Conservation (phyloP, 2,797 vertebrate species). For the Typhlichthys subterraneus region DNA sequence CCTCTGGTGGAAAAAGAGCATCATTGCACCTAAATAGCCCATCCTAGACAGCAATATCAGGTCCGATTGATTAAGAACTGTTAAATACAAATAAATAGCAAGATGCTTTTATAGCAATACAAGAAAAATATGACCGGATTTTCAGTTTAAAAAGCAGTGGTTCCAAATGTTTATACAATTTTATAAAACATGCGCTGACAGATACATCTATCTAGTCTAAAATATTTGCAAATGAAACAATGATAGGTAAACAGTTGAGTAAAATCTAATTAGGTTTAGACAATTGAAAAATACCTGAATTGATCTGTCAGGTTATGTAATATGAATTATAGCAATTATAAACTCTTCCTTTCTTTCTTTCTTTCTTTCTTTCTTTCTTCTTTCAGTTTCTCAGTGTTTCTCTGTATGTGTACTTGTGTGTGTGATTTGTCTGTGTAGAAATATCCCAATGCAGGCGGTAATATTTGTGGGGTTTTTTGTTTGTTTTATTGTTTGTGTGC, state of each 20-base stretch:
- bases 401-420: too few species aligned
- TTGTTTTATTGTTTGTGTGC: neutral
- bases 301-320: conserved; percentile 10
- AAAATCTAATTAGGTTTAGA: conserved; percentile 18
- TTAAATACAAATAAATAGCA: conserved; percentile 7
- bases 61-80: neutral
- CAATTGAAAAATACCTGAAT: conserved; percentile 19
- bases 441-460: neutral
- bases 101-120: conserved; percentile 1
- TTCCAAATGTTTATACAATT: neutral
- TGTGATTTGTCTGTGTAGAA: neutral
- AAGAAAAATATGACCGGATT: neutral
- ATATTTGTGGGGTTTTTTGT: neutral
- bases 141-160: neutral
- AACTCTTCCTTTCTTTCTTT: neutral
- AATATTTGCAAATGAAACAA: too few species aligned
- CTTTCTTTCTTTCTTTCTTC: conserved; percentile 4
- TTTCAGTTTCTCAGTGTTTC: neutral
- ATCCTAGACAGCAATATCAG: neutral
- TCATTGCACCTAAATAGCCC: conserved; percentile 30
- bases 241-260: neutral
- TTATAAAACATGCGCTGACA: too few species aligned
- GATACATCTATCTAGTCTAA: too few species aligned
- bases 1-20: conserved; percentile 52
- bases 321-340: conserved; percentile 18